phyloP scores from a whole-genome alignment of 2,113 vertebrate genomes.

The Phycodurus eques region DNA sequence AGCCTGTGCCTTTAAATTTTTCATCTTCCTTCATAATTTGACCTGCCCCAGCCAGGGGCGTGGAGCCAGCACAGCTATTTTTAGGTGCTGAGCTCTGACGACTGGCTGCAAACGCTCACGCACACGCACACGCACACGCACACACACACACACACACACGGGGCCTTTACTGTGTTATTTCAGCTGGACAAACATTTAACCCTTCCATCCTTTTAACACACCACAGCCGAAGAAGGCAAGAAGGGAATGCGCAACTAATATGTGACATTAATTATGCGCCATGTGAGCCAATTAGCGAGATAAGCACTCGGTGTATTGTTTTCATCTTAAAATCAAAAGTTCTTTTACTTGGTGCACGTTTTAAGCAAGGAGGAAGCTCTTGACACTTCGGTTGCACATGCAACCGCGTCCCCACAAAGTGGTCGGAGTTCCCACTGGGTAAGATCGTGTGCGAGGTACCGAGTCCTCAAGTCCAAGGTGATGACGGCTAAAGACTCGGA shows the following conservation, averaged over 20 bases:
- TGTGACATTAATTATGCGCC: neutral
- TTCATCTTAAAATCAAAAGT: neutral
- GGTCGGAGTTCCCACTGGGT: slow-evolving; percentile 22
- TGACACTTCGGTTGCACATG: slow-evolving; percentile 17
- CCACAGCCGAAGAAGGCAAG: slow-evolving; percentile 38
- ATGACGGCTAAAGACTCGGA: slow-evolving; percentile 52
- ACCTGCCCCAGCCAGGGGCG: slow-evolving; percentile 77
- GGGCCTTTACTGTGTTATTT: slow-evolving; percentile 73
- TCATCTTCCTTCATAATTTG: slow-evolving; percentile 80
- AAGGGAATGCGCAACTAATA: slow-evolving; percentile 47
- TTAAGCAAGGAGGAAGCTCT: neutral
- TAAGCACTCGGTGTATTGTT: neutral
- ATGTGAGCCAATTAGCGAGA: neutral
- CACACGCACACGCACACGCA: slow-evolving; percentile 59
- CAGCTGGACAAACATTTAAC: slow-evolving; percentile 75
- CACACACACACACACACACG: slow-evolving; percentile 54
- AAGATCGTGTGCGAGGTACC: slow-evolving; percentile 41
- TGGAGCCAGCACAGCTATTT: slow-evolving; percentile 73
- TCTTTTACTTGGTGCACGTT: neutral
- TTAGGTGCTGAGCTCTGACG: slow-evolving; percentile 69
- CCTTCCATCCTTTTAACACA: slow-evolving; percentile 58
- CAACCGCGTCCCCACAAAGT: slow-evolving; percentile 21
- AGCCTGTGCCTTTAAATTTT: slow-evolving; percentile 77
- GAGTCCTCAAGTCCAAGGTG: slow-evolving; percentile 57
- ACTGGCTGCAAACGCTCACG: slow-evolving; percentile 63